A percentile compares a stretch with the other conserved stretches of the same genome.
Evolutionary conservation across 2,797 vertebrate species (phyloP).

Genomic region (Pachyuromys duprasi): DNA sequence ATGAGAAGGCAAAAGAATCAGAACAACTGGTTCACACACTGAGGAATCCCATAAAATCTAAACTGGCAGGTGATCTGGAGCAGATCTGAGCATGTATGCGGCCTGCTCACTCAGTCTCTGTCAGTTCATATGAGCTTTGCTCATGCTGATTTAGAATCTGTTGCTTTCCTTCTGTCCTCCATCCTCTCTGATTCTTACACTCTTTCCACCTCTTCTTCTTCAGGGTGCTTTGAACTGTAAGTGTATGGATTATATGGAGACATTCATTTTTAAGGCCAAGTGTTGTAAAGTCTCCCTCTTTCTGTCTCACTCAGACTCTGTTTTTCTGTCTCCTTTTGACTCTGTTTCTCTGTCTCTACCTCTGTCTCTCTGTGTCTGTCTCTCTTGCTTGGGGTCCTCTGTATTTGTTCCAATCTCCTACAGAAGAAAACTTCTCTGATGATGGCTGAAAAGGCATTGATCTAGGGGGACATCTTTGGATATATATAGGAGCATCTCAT

Average conservation of each 20-base stretch:
- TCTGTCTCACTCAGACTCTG: too few species aligned
- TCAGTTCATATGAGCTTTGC: background rate
- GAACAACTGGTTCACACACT: background rate
- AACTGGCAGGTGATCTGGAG: too few species aligned
- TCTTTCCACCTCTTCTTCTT: background rate
- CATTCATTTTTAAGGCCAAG: background rate
- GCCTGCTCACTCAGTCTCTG: background rate
- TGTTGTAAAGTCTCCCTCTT: background rate
- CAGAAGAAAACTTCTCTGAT: background rate
- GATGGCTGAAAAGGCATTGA: background rate
- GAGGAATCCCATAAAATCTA: background rate
- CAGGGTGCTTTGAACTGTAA: background rate
- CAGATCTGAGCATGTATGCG: too few species aligned
- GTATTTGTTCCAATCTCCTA: background rate
- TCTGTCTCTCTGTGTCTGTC: too few species aligned
- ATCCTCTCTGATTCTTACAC: background rate
- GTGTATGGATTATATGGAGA: background rate
- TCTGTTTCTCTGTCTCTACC: too few species aligned
- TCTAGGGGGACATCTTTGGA: too few species aligned
- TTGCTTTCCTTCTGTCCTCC: background rate
- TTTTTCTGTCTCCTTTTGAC: too few species aligned
- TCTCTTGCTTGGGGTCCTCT: background rate
- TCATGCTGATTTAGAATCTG: background rate
- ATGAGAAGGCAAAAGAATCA: background rate
- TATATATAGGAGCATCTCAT: background rate